phyloP scores from a whole-genome alignment of 2,797 vertebrate species.

The Parambassis ranga region DNA sequence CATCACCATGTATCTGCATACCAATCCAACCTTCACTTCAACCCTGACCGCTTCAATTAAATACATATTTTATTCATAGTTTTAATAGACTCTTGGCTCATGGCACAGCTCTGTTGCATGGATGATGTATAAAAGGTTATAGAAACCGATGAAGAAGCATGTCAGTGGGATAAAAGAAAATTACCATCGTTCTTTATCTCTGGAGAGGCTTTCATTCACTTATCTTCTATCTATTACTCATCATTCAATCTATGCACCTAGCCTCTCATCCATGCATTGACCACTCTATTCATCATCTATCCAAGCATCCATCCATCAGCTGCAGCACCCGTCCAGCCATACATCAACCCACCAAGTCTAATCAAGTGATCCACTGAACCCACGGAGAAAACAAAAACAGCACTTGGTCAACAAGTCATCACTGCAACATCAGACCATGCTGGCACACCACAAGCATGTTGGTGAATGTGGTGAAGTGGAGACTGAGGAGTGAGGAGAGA shows the following conservation, averaged over 20 bases:
- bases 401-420: not conserved
- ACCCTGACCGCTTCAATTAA: not conserved
- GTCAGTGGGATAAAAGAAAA: constrained; percentile 33
- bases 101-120: not conserved
- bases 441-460: not conserved
- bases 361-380: constrained; percentile 7
- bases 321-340: constrained; percentile 13
- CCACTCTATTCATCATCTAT: constrained; percentile 41
- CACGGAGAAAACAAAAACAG: constrained; percentile 22
- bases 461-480: constrained; percentile 6
- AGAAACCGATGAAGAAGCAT: not conserved
- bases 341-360: constrained; percentile 18
- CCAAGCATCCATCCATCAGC: constrained; percentile 42
- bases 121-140: constrained; percentile 3
- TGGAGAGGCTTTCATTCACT: constrained; percentile 34
- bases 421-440: not conserved
- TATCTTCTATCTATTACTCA: constrained; percentile 38
- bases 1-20: not conserved
- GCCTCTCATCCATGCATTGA: constrained; percentile 37
- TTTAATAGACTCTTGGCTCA: not conserved
- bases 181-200: constrained; percentile 7
- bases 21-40: not conserved
- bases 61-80: not conserved
- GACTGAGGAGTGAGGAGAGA: constrained; percentile 18
- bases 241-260: constrained; percentile 40